Evolutionary conservation across 2,888 invertebrate species (phyloP).

Genomic region (Drosophila cognata): DNA sequence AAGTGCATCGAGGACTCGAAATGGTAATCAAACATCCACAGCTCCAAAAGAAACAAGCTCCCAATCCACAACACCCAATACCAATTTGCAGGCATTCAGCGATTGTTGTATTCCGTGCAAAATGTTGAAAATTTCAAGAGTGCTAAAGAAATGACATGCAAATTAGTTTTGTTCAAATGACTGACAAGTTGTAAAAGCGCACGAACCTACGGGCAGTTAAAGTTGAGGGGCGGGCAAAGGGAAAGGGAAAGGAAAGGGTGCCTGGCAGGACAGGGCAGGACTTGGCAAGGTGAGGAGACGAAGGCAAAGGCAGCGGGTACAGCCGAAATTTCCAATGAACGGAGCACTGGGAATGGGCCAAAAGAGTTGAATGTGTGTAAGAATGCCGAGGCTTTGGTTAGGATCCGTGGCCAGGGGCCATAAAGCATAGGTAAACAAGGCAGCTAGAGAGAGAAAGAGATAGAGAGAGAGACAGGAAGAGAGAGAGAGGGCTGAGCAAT

Average conservation of each 20-base stretch:
- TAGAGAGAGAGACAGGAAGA: not conserved
- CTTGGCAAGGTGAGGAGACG: not conserved
- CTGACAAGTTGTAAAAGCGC: conserved; percentile 77
- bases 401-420: conserved; percentile 23
- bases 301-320: conserved; percentile 17
- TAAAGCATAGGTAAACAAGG: conserved; percentile 28
- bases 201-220: conserved; percentile 7
- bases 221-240: not conserved
- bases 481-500: conserved; percentile 19
- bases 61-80: not conserved
- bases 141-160: conserved; percentile 82
- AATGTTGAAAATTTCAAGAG: conserved; percentile 72
- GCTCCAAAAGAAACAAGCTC: not conserved
- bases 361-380: conserved; percentile 48
- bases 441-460: not conserved
- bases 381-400: conserved; percentile 26
- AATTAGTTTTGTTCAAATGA: conserved; percentile 82
- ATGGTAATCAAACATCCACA: conserved; percentile 17
- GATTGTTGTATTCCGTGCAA: conserved; percentile 62
- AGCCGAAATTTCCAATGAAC: conserved; percentile 65
- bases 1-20: not conserved
- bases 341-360: conserved; percentile 9
- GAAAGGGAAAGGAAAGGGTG: not conserved
- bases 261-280: not conserved
- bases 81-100: conserved; percentile 24